Evolutionary conservation across 2,888 invertebrate species (phyloP).

Genomic region (Elgonia sp.): DNA sequence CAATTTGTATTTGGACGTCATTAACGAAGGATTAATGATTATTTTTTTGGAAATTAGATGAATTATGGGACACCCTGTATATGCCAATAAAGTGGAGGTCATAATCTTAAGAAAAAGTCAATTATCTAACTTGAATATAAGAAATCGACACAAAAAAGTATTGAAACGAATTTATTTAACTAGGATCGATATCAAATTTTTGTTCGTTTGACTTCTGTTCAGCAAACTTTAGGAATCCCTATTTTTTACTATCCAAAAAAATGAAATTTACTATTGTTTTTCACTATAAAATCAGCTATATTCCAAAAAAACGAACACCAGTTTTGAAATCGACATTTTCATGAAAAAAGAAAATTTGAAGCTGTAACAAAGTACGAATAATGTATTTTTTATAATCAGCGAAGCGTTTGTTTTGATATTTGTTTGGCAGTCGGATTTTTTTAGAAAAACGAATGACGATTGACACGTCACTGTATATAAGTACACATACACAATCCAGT

Average conservation of each 20-base stretch:
- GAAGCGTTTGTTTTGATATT: slow-evolving; percentile 14
- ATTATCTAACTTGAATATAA: slow-evolving; percentile 38
- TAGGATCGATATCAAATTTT: slow-evolving; percentile 9
- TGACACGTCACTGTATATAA: slow-evolving; percentile 41
- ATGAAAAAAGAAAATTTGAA: not conserved
- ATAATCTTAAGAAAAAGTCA: slow-evolving; percentile 45
- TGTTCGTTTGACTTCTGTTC: slow-evolving; percentile 6
- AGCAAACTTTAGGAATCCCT: too few species aligned
- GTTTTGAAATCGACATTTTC: slow-evolving; percentile 23
- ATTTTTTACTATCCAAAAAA: not conserved
- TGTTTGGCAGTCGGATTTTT: slow-evolving; percentile 19
- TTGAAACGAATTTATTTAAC: slow-evolving; percentile 10
- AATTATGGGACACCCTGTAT: slow-evolving; percentile 28
- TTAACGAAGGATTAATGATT: too few species aligned
- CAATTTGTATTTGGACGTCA: too few species aligned
- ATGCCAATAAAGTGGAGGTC: slow-evolving; percentile 22
- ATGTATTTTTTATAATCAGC: slow-evolving; percentile 36
- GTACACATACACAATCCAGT: slow-evolving; percentile 45
- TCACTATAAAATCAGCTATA: not conserved
- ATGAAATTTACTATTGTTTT: not conserved
- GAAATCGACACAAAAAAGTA: slow-evolving; percentile 30
- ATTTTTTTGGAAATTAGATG: not conserved
- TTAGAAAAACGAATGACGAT: slow-evolving; percentile 19
- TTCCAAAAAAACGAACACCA: slow-evolving; percentile 18
- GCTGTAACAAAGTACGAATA: slow-evolving; percentile 2